Conservation (phyloP, 2,113 vertebrate species). For the Axis porcinus region DNA sequence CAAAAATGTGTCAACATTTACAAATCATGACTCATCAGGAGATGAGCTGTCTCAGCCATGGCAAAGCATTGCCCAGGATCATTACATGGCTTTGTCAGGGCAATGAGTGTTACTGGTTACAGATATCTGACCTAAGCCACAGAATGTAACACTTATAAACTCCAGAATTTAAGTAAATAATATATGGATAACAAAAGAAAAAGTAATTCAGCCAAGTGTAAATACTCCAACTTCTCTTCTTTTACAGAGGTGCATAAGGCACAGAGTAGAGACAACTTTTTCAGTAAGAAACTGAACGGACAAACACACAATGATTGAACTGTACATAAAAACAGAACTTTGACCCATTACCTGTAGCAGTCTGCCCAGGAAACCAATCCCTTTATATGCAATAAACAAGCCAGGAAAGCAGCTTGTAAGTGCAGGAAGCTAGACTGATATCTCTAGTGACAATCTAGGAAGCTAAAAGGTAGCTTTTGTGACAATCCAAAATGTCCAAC, state of each 20-base stretch:
- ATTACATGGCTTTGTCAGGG: neutral
- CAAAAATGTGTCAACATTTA: neutral
- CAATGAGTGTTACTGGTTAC: neutral
- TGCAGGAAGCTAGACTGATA: neutral
- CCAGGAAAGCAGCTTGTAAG: neutral
- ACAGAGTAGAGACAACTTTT: neutral
- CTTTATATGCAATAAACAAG: neutral
- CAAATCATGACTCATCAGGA: conserved; percentile 28
- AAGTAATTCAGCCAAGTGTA: neutral
- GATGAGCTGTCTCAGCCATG: neutral
- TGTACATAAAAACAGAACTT: neutral
- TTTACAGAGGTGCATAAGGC: neutral
- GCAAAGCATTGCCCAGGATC: neutral
- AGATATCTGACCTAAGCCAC: neutral
- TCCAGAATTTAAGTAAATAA: neutral
- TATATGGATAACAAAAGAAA: neutral
- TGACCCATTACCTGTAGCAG: neutral
- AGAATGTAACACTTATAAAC: neutral
- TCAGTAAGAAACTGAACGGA: neutral
- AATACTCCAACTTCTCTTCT: neutral
- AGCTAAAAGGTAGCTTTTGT: neutral
- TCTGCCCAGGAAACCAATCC: neutral
- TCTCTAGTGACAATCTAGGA: neutral
- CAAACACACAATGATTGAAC: neutral
- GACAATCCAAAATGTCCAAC: neutral